phyloP scores from a whole-genome alignment of 2,888 invertebrate species.

The Phaonia tiefii region DNA sequence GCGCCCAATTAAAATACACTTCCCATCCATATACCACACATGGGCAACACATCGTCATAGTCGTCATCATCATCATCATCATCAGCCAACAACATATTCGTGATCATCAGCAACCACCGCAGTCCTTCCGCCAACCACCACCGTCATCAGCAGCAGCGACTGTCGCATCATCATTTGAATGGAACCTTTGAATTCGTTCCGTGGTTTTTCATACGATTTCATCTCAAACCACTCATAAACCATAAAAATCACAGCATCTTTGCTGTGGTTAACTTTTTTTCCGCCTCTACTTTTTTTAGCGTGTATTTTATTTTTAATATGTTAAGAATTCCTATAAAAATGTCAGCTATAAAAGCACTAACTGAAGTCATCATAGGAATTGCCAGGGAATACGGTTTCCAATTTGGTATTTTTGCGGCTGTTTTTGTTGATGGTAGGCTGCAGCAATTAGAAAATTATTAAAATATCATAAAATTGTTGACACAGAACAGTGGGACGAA shows the following conservation, averaged over 20 bases:
- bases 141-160: constrained; percentile 12
- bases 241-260: constrained; percentile 71
- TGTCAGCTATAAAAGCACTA: constrained; percentile 68
- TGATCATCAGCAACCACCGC: constrained; percentile 43
- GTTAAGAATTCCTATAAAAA: constrained; percentile 64
- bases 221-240: constrained; percentile 70
- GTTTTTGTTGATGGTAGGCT: constrained; percentile 43
- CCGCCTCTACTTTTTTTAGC: not conserved
- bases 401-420: not conserved
- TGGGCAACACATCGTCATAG: constrained; percentile 41
- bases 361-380: constrained; percentile 43
- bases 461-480: constrained; percentile 73
- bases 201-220: constrained; percentile 59
- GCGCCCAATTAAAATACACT: constrained; percentile 66
- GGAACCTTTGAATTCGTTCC: constrained; percentile 31
- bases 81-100: constrained; percentile 50
- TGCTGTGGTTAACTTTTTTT: constrained; percentile 50
- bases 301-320: constrained; percentile 19
- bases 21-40: constrained; percentile 42
- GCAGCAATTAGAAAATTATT: constrained; percentile 76
- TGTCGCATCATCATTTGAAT: constrained; percentile 38
- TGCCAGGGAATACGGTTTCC: not conserved
- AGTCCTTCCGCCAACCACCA: constrained; percentile 19
- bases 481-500: constrained; percentile 42
- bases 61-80: constrained; percentile 18